A percentile compares a stretch with the other conserved stretches of the same genome.
Conservation (phyloP, 1,140 invertebrate genomes). For the Matsumurasca onukii region DNA sequence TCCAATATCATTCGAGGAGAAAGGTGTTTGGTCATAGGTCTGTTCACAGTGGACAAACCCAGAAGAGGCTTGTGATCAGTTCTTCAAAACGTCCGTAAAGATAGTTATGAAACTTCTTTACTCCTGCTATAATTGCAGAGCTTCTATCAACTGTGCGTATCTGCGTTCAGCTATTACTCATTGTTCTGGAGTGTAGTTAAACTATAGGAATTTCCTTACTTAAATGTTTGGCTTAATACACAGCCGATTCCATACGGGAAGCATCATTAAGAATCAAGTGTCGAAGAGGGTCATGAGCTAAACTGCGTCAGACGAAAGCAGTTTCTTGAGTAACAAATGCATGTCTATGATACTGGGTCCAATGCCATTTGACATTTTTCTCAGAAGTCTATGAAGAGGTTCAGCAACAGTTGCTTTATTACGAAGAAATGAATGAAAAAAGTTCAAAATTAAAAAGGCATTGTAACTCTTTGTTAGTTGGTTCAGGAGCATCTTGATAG, state of each 20-base stretch:
- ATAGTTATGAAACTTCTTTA: no score
- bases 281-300: neutral
- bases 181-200: no score
- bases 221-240: no score
- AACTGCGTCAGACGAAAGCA: neutral
- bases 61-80: no score
- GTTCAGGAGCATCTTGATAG: neutral
- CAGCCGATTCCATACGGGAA: constrained; percentile 4
- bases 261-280: neutral
- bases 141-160: no score
- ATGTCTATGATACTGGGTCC: constrained; percentile 1
- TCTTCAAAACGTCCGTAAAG: no score
- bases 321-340: constrained; percentile 1
- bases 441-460: neutral
- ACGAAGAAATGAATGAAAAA: neutral
- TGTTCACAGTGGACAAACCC: no score
- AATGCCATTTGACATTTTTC: neutral
- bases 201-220: constrained; percentile 1
- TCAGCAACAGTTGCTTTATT: constrained; percentile 5
- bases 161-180: no score
- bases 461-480: neutral
- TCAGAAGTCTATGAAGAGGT: neutral
- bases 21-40: no score
- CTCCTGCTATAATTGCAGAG: no score
- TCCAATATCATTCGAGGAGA: no score